phyloP scores from a whole-genome alignment of 2,113 vertebrate species.

The Oncorhynchus nerka region DNA sequence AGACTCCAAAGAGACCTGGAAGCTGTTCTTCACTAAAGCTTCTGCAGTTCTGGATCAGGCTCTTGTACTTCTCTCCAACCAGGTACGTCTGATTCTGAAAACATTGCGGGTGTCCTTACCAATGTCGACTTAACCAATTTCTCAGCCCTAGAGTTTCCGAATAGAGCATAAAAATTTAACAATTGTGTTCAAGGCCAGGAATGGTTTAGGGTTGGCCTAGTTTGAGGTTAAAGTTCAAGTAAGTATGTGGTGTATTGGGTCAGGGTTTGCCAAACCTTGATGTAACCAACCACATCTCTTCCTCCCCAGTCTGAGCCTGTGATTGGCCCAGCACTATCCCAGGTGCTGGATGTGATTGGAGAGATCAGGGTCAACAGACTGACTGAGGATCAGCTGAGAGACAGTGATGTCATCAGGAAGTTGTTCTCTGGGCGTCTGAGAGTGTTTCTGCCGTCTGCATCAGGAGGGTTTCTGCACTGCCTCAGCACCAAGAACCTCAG shows the following conservation, averaged over 20 bases:
- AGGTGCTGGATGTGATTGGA: slow-evolving; percentile 59
- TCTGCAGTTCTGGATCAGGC: slow-evolving; percentile 55
- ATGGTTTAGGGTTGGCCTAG: neutral
- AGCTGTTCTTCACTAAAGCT: slow-evolving; percentile 60
- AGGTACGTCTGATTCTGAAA: slow-evolving; percentile 17
- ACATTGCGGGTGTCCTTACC: neutral
- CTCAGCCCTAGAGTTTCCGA: neutral
- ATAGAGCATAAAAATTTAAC: neutral
- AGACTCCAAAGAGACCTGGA: slow-evolving; percentile 59
- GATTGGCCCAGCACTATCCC: slow-evolving; percentile 27
- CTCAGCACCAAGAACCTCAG: slow-evolving; percentile 61
- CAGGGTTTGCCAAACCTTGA: too few species aligned
- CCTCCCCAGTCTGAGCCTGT: slow-evolving; percentile 28
- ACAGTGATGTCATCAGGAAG: slow-evolving; percentile 34
- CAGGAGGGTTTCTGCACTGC: slow-evolving; percentile 60
- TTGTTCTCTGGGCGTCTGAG: slow-evolving; percentile 57
- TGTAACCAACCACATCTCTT: neutral
- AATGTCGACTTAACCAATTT: neutral
- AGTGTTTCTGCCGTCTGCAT: slow-evolving; percentile 50
- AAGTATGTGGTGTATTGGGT: neutral
- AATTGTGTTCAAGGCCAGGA: neutral
- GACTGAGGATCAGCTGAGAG: slow-evolving; percentile 51
- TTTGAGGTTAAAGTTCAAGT: neutral
- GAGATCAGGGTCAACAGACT: slow-evolving; percentile 54
- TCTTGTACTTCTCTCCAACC: slow-evolving; percentile 52